Percentiles rank a stretch among this genome's conserved stretches.
Conservation (phyloP, 2,888 invertebrate species). For the Agriotes lineatus region DNA sequence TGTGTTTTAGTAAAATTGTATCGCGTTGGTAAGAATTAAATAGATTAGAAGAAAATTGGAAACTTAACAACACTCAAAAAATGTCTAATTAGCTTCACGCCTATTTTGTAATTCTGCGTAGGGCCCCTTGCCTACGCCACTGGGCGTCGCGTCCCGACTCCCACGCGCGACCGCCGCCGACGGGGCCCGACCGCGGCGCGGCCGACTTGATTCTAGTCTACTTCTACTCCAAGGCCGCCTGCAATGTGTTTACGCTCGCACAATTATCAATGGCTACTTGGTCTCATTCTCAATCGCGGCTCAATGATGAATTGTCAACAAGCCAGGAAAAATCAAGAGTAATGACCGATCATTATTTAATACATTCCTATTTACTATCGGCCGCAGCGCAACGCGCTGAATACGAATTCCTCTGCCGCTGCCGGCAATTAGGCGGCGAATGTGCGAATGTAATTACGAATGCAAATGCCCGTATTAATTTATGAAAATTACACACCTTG, state of each 20-base stretch:
- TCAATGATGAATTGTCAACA: conserved; percentile 48
- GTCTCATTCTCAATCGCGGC: conserved; percentile 47
- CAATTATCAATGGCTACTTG: conserved; percentile 50
- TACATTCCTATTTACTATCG: conserved; percentile 23
- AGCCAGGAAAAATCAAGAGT: conserved; percentile 45
- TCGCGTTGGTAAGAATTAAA: no score
- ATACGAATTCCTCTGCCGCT: background rate
- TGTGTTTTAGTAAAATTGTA: no score
- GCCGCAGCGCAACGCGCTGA: background rate
- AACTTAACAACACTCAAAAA: no score
- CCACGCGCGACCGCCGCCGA: conserved; percentile 23
- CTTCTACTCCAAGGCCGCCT: conserved; percentile 47
- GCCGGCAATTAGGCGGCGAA: conserved; percentile 3
- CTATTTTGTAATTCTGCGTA: no score
- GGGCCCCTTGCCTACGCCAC: no score
- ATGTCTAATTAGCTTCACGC: no score
- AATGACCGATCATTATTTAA: conserved; percentile 39
- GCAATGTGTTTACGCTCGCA: conserved; percentile 47
- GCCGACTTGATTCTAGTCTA: conserved; percentile 24
- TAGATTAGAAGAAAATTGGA: no score
- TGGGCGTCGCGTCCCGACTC: conserved; percentile 12
- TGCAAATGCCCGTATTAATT: conserved; percentile 23
- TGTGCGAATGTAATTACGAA: conserved; percentile 24
- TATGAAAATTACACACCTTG: conserved; percentile 15
- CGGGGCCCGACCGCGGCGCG: conserved; percentile 17